phyloP scores from a whole-genome alignment of 2,888 invertebrate species.

The Xanthia togata region DNA sequence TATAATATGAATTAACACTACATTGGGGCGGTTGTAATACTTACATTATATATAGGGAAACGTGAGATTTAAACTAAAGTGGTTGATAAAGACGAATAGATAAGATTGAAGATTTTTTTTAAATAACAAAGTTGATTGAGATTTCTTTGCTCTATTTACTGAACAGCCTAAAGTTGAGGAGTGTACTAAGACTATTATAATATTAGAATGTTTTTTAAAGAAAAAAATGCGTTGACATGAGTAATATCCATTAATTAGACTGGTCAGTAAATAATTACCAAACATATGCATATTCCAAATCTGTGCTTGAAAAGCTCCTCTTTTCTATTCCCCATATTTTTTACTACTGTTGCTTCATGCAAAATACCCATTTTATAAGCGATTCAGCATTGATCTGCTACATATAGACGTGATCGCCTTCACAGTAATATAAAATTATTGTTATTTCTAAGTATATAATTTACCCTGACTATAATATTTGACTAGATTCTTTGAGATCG shows the following conservation, averaged over 20 bases:
- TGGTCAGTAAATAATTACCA: conserved; percentile 34
- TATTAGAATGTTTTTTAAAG: conserved; percentile 13
- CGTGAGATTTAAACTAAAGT: conserved; percentile 44
- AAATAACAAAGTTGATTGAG: conserved; percentile 24
- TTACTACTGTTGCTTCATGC: conserved; percentile 48
- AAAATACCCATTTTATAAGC: conserved; percentile 54
- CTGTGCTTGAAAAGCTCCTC: conserved; percentile 8
- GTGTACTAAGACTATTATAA: conserved; percentile 14
- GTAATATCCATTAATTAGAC: conserved; percentile 24
- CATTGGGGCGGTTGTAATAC: conserved; percentile 75
- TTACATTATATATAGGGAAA: conserved; percentile 54
- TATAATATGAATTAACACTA: conserved; percentile 65
- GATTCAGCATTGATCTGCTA: conserved; percentile 47
- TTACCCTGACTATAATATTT: conserved; percentile 75
- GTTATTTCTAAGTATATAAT: conserved; percentile 57
- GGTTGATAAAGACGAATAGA: conserved; percentile 38
- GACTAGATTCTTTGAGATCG: conserved; percentile 72
- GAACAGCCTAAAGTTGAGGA: conserved; percentile 21
- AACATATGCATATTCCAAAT: conserved; percentile 8
- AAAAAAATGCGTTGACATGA: conserved; percentile 25
- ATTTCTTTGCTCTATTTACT: conserved; percentile 14
- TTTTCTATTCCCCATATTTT: conserved; percentile 42
- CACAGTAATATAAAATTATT: conserved; percentile 50
- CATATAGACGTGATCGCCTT: conserved; percentile 39
- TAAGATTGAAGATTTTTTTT: conserved; percentile 40